Conservation (phyloP, 2,888 invertebrate genomes). For the Rapana venosa region DNA sequence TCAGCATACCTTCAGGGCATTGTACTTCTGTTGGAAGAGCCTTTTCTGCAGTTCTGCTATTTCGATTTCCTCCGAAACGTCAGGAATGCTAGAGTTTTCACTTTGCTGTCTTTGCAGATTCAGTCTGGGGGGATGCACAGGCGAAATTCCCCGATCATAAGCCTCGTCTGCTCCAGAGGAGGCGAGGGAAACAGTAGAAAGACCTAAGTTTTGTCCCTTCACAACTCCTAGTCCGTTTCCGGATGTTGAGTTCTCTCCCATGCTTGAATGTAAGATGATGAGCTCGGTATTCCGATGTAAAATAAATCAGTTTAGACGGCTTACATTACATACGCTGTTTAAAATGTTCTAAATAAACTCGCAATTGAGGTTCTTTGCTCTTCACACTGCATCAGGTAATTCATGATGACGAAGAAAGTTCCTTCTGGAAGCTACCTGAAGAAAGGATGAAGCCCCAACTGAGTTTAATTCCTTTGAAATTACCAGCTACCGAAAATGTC, state of each 20-base stretch:
- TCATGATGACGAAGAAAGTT: too few relatives aligned
- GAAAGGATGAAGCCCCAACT: too few relatives aligned
- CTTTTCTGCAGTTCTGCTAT: not conserved
- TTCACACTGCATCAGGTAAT: too few relatives aligned
- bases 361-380: too few relatives aligned
- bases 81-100: not conserved
- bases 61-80: not conserved
- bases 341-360: too few relatives aligned
- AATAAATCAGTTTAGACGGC: too few relatives aligned
- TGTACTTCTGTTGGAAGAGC: conserved; percentile 4
- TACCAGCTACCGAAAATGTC: too few relatives aligned
- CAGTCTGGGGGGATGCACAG: not conserved
- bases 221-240: not conserved
- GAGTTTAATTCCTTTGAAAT: too few relatives aligned
- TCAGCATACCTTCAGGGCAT: not conserved
- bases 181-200: not conserved
- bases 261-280: not conserved
- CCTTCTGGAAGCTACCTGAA: too few relatives aligned
- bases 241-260: not conserved
- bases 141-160: not conserved
- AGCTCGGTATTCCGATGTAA: too few relatives aligned
- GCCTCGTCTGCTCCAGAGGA: not conserved
- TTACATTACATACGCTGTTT: too few relatives aligned
- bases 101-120: not conserved
- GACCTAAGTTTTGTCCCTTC: not conserved